These are phyloP conservation scores for Scopus umbretta DNA, from an alignment of 2,113 vertebrate species.

Conservation along the genomic window DNA sequence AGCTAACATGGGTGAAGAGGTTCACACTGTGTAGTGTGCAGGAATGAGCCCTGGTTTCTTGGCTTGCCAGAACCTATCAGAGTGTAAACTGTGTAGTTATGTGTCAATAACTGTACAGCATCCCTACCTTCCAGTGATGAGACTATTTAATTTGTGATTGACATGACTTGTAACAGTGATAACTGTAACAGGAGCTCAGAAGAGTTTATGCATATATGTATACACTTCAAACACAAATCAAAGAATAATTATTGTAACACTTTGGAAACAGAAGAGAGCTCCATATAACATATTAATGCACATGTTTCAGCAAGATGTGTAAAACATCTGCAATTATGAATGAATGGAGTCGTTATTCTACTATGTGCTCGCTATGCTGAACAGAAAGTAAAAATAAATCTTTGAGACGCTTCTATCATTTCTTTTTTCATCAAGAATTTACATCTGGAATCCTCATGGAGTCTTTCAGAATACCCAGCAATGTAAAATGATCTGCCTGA, in stretches of 20 bases:
- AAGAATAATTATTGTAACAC: neutral
- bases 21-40: neutral
- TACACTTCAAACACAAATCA: slow-evolving; percentile 7
- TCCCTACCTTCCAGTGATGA: neutral
- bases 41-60: neutral
- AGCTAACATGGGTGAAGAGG: neutral
- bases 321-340: slow-evolving; percentile 58
- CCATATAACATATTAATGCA: neutral
- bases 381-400: slow-evolving; percentile 62
- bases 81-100: neutral
- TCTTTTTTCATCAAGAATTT: slow-evolving; percentile 32
- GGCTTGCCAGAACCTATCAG: neutral
- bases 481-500: slow-evolving; percentile 39
- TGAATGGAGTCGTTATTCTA: slow-evolving; percentile 41
- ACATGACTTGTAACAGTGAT: neutral
- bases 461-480: neutral
- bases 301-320: slow-evolving; percentile 46
- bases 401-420: slow-evolving; percentile 35
- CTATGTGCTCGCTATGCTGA: slow-evolving; percentile 22
- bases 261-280: neutral
- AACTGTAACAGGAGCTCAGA: neutral
- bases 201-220: neutral
- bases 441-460: slow-evolving; percentile 58
- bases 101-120: neutral
- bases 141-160: neutral